phyloP scores from a whole-genome alignment of 30 jellyfish, hydroid and myxozoan species.

The Phacellophora camtschatica region DNA sequence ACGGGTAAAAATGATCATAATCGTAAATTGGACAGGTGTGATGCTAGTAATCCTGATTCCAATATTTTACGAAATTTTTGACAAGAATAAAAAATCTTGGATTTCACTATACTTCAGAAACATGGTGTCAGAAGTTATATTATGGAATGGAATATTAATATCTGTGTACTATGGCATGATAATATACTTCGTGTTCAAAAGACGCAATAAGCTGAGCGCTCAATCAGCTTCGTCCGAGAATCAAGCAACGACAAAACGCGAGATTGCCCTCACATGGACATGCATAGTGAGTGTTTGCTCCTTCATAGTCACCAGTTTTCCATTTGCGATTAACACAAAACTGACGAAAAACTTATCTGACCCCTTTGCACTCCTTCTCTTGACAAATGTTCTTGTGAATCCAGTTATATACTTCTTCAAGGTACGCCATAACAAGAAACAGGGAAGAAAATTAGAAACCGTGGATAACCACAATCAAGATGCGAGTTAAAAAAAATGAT shows the following conservation, averaged over 20 bases:
- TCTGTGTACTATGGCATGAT: slow-evolving; percentile 1
- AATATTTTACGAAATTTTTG: neutral
- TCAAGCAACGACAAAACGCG: slow-evolving; percentile 42
- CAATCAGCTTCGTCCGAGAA: neutral
- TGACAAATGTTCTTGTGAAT: slow-evolving; percentile 9
- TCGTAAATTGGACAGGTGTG: neutral
- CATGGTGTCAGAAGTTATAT: slow-evolving; percentile 10
- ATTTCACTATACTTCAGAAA: neutral
- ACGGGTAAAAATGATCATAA: slow-evolving; percentile 9
- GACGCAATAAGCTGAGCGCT: slow-evolving; percentile 13
- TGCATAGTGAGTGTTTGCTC: slow-evolving; percentile 7
- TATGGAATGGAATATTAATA: neutral
- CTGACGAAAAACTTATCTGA: neutral
- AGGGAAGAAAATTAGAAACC: neutral
- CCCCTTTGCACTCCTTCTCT: neutral
- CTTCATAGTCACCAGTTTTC: slow-evolving; percentile 11
- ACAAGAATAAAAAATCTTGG: neutral
- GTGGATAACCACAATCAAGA: neutral
- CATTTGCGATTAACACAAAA: neutral
- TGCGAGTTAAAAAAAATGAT: neutral
- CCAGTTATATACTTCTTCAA: slow-evolving; percentile 24
- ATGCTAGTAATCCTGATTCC: neutral
- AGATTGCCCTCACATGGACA: slow-evolving; percentile 23
- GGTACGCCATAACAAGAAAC: neutral
- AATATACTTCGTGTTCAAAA: neutral